phyloP scores from a whole-genome alignment of 2,888 invertebrate genomes.

The Ochropacha duplaris region DNA sequence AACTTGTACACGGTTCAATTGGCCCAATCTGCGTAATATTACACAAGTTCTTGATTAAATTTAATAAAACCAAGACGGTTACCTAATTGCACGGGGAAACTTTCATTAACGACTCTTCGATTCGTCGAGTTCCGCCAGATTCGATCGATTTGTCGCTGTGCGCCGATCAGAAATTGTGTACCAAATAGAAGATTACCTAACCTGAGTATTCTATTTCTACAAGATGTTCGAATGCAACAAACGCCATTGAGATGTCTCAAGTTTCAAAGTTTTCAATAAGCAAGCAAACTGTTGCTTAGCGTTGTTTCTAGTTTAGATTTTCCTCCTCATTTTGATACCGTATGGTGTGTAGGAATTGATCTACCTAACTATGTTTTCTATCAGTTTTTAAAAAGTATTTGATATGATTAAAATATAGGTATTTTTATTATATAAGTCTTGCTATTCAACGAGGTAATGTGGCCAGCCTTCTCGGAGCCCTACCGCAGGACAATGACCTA shows the following conservation, averaged over 20 bases:
- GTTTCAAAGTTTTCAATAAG: slow-evolving; percentile 20
- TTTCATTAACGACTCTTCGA: slow-evolving; percentile 81
- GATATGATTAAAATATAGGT: too few species aligned
- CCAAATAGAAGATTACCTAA: slow-evolving; percentile 10
- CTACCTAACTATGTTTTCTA: too few species aligned
- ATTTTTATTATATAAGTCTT: too few species aligned
- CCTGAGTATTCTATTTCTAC: slow-evolving; percentile 7
- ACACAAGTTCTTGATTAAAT: slow-evolving; percentile 83
- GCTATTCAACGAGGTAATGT: too few species aligned
- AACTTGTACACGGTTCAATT: slow-evolving; percentile 79
- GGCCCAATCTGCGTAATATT: slow-evolving; percentile 82
- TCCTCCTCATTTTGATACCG: neutral
- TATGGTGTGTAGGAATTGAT: too few species aligned
- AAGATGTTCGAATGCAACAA: slow-evolving; percentile 3
- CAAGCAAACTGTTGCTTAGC: slow-evolving; percentile 3
- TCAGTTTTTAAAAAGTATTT: too few species aligned
- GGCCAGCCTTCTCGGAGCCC: too few species aligned
- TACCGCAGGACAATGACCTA: too few species aligned
- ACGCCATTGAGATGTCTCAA: slow-evolving; percentile 14
- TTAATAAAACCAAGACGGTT: slow-evolving; percentile 82
- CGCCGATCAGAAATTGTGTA: slow-evolving; percentile 12
- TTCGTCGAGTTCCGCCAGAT: slow-evolving; percentile 64
- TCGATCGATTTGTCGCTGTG: slow-evolving; percentile 55
- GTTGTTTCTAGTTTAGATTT: neutral
- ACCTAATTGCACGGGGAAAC: slow-evolving; percentile 77